Evolutionary conservation across 2,888 invertebrate genomes (phyloP), one percentile per base, ranked within the genome.

Genomic region (Minunthozetes semirufus): DNA sequence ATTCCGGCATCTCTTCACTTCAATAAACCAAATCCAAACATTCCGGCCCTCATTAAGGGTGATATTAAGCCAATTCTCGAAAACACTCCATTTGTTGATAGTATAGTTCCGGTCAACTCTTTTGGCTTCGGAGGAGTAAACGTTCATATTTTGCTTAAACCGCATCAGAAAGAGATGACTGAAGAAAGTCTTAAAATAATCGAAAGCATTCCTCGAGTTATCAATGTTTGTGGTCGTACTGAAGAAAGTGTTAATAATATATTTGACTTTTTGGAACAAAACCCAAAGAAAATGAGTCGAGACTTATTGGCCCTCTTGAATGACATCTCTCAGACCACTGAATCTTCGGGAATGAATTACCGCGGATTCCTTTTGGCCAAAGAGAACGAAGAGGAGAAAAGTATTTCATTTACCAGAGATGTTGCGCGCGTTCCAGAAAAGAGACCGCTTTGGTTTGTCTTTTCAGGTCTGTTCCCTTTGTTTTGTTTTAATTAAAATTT

Each of bases 61-160:
- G 86, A 91, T 68, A 86, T 98, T n/a, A 88, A 93, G 85, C 94
- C 97, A 72, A 92, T 98, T 25, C 87, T 90, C 78, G 88, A 89
- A 82, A 89, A 90, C 80, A 89, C 88, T 77, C 88, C 89, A 33
- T 96, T 92, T 90, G 88, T 90, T 74, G 96, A 96, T 71, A 96
- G 96, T n/a, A 87, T 93, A 76, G 89, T 93, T 72, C 96, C 90
- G 27, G 84, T 99, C 42, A 99, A 98, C 85, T 96, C 96, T 11
- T 99, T 99, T 84, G 98, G 98, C 22, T 98, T 98, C 84, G 98
- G 98, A 77, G 99, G 99, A 74, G 93, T 94, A 61, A 95, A 95
- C 84, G 94, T 92, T n/a, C 95, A 96, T 84, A 85, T 93, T 0
- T 86, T 96, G 79, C 86, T 96, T 17, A 89, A 90, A 82, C 90